Percentiles rank a stretch among this genome's conserved stretches.
Evolutionary conservation across 2,888 invertebrate species (phyloP).

Genomic region (Metellina segmentata): DNA sequence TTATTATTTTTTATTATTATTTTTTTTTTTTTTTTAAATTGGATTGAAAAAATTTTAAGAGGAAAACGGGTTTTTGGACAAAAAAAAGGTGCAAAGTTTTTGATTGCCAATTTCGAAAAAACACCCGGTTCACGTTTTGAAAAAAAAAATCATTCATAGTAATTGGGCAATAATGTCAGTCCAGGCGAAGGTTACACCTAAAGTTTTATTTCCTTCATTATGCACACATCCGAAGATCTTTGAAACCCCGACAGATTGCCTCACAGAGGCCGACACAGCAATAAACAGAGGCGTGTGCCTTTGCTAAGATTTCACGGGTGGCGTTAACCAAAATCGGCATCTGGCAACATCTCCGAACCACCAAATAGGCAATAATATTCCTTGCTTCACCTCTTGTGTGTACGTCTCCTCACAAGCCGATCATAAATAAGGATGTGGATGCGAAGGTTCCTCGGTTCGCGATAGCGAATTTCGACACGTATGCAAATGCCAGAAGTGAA

Average conservation of each 20-base stretch:
- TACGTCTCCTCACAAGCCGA: background rate
- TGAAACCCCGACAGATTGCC: background rate
- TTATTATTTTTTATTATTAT: too few relatives aligned
- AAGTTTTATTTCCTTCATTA: background rate
- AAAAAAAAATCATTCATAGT: too few relatives aligned
- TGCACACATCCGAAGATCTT: background rate
- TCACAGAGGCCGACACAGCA: background rate
- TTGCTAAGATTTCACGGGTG: too few relatives aligned
- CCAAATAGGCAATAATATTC: background rate
- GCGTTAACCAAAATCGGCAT: background rate
- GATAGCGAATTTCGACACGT: slow-evolving; percentile 11
- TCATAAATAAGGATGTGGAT: slow-evolving; percentile 6
- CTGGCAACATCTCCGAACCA: background rate
- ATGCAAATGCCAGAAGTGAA: slow-evolving; percentile 40
- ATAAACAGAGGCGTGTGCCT: background rate
- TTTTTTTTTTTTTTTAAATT: too few relatives aligned
- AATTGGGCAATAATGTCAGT: too few relatives aligned
- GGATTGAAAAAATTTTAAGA: too few relatives aligned
- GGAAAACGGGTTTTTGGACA: too few relatives aligned
- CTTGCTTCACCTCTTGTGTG: background rate
- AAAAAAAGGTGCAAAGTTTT: too few relatives aligned
- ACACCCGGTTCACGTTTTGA: too few relatives aligned
- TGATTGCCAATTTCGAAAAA: too few relatives aligned
- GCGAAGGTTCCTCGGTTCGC: background rate
- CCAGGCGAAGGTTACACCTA: background rate